Base-by-base conservation (phyloP, 2,113 vertebrate genomes). In the Asarcornis scutulata region DNA sequence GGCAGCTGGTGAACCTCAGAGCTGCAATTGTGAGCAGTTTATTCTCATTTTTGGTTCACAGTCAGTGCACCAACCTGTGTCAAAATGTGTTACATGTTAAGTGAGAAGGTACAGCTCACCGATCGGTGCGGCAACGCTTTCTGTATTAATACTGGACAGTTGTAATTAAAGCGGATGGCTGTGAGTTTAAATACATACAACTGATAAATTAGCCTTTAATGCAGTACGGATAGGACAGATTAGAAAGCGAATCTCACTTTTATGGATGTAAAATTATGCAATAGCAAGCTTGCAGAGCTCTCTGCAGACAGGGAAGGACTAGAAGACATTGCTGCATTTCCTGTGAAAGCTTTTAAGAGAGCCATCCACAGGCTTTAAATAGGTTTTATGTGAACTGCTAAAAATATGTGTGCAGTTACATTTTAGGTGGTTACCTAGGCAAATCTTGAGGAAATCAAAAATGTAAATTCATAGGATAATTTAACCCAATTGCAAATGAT, bases 381-480 rank as follows among this genome's bases (percentile, higher is more conserved):
- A 81, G 17, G 2, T 78, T 90, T 84, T 83, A 52, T 32, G 13
- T 26, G 32, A 87, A 38, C 20, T 89, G 48, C 40, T 92, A 27
- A 34, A 86, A 76, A 60, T 58, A 36, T 58, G 32, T 73, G 42
- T n/a, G 55, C 82, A 86, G 73, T 88, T 75, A 72, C 29, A 59
- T 29, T 86, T 81, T 9, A 75, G 27, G 38, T 86, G 0, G 1
- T 76, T 89, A 68, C 29, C 12, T 13, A 73, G 32, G 31, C 50
- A 79, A 94, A 88, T 16, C 17, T 16, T 31, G 40, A 94, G 22
- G 63, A 88, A 86, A 59, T 77, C n/a, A 81, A 91, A 91, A 77
- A 62, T 18, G 13, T 55, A 40, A 83, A 79, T 88, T 81, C 40
- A 69, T 26, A 26, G 27, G 81, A 42, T 50, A 78, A 71, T 40